These are phyloP conservation scores for Thymelicus acteon DNA, from an alignment of 2,888 invertebrate genomes.

Conservation along the genomic window DNA sequence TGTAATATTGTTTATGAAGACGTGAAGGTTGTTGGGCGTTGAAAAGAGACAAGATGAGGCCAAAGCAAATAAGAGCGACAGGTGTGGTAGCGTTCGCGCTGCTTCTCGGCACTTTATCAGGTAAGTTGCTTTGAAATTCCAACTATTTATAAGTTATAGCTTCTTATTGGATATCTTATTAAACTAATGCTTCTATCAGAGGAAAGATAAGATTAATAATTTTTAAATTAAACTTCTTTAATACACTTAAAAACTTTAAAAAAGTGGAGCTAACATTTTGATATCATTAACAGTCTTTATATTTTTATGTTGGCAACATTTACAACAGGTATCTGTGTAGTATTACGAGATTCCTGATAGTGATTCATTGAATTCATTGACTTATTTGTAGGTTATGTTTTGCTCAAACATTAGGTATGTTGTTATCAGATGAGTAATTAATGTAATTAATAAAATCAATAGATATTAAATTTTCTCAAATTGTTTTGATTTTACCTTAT, in stretches of 20 bases:
- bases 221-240: not conserved
- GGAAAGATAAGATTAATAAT: not conserved
- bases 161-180: constrained; percentile 33
- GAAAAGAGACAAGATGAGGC: constrained; percentile 80
- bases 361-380: constrained; percentile 54
- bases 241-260: not conserved
- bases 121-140: constrained; percentile 59
- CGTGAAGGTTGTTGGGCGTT: constrained; percentile 62
- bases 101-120: constrained; percentile 76
- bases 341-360: constrained; percentile 40
- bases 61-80: constrained; percentile 73
- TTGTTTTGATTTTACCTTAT: too few species aligned
- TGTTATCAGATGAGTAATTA: not conserved
- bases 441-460: too few species aligned
- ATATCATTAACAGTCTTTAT: constrained; percentile 9
- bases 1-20: constrained; percentile 69
- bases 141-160: not conserved
- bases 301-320: constrained; percentile 52
- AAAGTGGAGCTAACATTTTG: constrained; percentile 36
- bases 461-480: too few species aligned
- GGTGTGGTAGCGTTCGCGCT: constrained; percentile 79
- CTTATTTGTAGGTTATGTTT: constrained; percentile 45
- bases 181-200: not conserved
- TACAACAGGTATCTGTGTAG: constrained; percentile 30
- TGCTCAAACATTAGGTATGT: constrained; percentile 9